Conservation (phyloP, 2,113 vertebrate species). For the Lepus americanus region DNA sequence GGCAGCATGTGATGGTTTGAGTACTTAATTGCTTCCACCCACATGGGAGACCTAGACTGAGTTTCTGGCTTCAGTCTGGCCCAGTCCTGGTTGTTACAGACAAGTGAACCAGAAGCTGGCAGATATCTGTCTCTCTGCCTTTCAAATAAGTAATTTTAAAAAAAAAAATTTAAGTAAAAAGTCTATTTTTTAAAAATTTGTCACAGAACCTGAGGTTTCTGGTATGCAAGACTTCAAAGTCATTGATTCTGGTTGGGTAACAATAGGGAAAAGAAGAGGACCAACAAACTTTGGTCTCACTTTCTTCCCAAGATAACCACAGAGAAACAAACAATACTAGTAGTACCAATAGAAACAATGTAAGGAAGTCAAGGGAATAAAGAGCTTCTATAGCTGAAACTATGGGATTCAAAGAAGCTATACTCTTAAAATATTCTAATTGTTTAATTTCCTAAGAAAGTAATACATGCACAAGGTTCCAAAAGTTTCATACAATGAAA, state of each 20-base stretch:
- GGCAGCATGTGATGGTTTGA: too few relatives aligned
- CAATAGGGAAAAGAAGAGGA: background rate
- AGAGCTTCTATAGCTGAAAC: background rate
- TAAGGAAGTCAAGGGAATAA: conserved; percentile 15
- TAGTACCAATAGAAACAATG: background rate
- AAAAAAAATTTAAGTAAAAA: background rate
- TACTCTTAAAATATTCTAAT: background rate
- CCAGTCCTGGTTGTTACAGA: too few relatives aligned
- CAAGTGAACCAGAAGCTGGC: too few relatives aligned
- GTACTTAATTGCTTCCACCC: too few relatives aligned
- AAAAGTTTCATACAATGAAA: background rate
- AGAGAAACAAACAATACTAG: background rate
- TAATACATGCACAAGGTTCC: background rate
- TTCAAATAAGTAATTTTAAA: too few relatives aligned
- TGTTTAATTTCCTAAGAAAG: conserved; percentile 25
- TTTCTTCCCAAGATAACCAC: background rate
- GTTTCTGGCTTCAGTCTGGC: too few relatives aligned
- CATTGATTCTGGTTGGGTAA: background rate
- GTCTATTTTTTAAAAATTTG: background rate
- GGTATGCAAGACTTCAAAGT: background rate
- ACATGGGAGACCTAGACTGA: too few relatives aligned
- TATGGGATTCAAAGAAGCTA: background rate
- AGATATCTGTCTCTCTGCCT: too few relatives aligned
- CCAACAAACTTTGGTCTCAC: background rate
- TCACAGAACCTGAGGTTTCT: background rate